Percentiles rank a stretch among this genome's conserved stretches.
Conservation (phyloP, 2,113 vertebrate genomes). For the Amia ocellicauda region DNA sequence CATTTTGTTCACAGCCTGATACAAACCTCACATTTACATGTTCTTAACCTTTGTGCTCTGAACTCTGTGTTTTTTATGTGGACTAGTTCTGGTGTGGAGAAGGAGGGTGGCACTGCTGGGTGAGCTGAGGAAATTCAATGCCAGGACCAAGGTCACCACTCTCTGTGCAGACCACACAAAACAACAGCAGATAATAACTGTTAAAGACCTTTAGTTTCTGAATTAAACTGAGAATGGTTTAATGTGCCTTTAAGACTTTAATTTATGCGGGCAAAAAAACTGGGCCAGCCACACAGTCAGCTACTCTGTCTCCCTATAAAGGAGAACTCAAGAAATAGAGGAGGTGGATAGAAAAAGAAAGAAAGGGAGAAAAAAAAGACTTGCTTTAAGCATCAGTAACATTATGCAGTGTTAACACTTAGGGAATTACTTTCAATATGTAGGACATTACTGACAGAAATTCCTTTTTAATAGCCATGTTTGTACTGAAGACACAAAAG, state of each 20-base stretch:
- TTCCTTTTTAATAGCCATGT: not conserved
- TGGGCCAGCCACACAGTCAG: not conserved
- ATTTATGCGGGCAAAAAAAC: not conserved
- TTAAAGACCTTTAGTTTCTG: not conserved
- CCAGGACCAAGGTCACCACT: not conserved
- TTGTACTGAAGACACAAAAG: not conserved
- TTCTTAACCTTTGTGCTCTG: too few relatives aligned
- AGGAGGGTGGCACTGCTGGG: not conserved
- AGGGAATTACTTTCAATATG: not conserved
- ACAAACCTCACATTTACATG: too few relatives aligned
- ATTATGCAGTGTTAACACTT: not conserved
- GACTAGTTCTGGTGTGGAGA: too few relatives aligned
- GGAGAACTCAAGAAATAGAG: not conserved
- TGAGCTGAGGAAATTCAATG: not conserved
- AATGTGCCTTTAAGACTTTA: constrained; percentile 1
- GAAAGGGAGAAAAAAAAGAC: not conserved
- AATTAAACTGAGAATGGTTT: constrained; percentile 2
- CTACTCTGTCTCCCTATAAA: not conserved
- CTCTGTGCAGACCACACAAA: too few relatives aligned
- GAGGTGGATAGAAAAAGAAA: too few relatives aligned
- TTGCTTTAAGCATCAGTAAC: not conserved
- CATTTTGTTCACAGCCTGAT: too few relatives aligned
- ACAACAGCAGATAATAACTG: not conserved
- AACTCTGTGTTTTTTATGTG: too few relatives aligned
- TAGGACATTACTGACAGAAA: not conserved